These are phyloP conservation scores for Himalopsyche tibetana DNA, from an alignment of 2,888 invertebrate species.

Conservation along the genomic window DNA sequence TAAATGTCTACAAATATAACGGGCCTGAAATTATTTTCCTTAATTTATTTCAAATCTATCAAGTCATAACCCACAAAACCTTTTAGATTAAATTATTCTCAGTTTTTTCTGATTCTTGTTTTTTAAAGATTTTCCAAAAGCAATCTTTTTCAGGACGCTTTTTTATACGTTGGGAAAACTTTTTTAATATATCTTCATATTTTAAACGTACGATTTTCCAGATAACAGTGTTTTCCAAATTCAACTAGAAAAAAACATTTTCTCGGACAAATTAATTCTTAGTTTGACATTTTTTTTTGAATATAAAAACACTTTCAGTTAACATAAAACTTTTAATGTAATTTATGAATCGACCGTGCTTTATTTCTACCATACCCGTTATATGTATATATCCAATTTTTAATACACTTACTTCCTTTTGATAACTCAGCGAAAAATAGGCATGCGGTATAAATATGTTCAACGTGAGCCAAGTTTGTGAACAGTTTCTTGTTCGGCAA, in stretches of 20 bases:
- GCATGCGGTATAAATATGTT: no score
- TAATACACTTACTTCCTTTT: conserved; percentile 4
- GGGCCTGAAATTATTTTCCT: background rate
- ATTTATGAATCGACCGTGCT: background rate
- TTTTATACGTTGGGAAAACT: conserved; percentile 9
- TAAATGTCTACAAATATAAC: background rate
- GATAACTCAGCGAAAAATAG: background rate
- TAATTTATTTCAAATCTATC: background rate
- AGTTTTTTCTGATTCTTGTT: conserved; percentile 1
- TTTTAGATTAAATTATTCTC: conserved; percentile 14
- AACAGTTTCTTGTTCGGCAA: no score
- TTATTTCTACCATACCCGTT: background rate
- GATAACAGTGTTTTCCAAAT: conserved; percentile 15
- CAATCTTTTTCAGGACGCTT: background rate
- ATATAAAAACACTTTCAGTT: background rate
- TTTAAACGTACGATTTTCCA: conserved; percentile 27
- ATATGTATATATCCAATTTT: background rate
- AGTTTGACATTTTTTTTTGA: background rate
- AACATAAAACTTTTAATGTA: background rate
- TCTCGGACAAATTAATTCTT: conserved; percentile 10
- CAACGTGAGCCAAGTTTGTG: no score
- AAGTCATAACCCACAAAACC: conserved; percentile 3
- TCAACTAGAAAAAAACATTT: background rate
- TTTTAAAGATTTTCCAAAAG: background rate
- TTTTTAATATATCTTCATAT: conserved; percentile 30